Conservation (phyloP, 2,797 vertebrate genomes). For the Melanotaenia trifasciata region DNA sequence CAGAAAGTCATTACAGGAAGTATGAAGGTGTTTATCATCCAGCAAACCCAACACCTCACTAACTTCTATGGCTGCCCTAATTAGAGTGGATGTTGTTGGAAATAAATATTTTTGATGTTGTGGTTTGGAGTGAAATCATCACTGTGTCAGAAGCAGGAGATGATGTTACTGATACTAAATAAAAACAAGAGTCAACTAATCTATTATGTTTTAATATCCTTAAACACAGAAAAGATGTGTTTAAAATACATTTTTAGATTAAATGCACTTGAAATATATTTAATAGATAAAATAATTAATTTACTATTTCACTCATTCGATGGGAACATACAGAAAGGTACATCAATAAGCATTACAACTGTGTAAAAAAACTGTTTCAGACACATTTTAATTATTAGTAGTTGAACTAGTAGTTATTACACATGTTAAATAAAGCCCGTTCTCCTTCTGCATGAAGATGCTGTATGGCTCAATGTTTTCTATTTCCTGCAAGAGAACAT, state of each 20-base stretch:
- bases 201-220: too few relatives aligned
- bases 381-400: neutral
- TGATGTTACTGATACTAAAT: neutral
- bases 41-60: neutral
- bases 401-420: neutral
- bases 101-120: too few relatives aligned
- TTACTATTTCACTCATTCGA: too few relatives aligned
- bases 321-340: neutral
- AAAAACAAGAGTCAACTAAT: neutral
- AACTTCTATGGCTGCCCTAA: neutral
- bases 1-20: slow-evolving; percentile 12
- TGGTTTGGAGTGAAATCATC: neutral
- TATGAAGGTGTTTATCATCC: neutral
- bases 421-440: slow-evolving; percentile 7
- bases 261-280: neutral
- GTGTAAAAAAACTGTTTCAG: neutral
- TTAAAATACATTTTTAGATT: neutral
- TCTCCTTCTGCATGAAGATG: slow-evolving; percentile 8
- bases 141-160: neutral
- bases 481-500: slow-evolving; percentile 3
- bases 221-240: too few relatives aligned
- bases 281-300: neutral
- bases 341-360: neutral
- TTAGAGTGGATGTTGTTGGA: neutral
- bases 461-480: neutral